Evolutionary conservation across 1,140 invertebrate genomes (phyloP).

Genomic region (Achatina immaculata): DNA sequence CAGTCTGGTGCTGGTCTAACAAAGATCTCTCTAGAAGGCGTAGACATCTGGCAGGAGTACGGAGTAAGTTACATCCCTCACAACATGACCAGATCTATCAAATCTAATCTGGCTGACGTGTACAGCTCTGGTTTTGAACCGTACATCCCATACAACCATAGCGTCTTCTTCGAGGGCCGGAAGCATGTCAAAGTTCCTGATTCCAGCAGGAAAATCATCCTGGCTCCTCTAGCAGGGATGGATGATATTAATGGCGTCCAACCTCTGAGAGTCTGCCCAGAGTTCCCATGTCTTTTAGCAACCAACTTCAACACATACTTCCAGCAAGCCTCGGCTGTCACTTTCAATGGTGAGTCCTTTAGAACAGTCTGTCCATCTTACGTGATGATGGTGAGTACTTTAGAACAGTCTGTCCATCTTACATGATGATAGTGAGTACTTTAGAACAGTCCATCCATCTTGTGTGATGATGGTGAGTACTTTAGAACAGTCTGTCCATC

Average conservation of each 20-base stretch:
- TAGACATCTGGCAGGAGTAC: too few relatives aligned
- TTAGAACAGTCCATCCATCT: neutral
- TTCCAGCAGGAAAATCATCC: neutral
- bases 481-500: neutral
- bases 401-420: too few relatives aligned
- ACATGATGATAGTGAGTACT: neutral
- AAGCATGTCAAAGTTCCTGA: neutral
- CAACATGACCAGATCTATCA: too few relatives aligned
- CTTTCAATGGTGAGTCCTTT: neutral
- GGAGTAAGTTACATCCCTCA: too few relatives aligned
- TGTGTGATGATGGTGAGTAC: neutral
- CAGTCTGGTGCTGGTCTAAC: too few relatives aligned
- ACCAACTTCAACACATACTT: too few relatives aligned
- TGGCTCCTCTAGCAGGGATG: neutral
- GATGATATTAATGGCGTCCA: neutral
- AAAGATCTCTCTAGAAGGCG: too few relatives aligned
- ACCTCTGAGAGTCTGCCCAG: neutral
- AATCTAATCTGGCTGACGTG: too few relatives aligned
- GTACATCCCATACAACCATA: neutral
- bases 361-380: neutral
- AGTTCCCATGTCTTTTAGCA: constrained; percentile 8
- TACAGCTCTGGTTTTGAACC: constrained; percentile 3
- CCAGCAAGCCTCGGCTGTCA: too few relatives aligned
- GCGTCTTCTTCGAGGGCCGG: neutral
- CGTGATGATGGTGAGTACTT: neutral